Base-by-base conservation (phyloP, 2,888 invertebrate species). In the Tyria jacobaeae region DNA sequence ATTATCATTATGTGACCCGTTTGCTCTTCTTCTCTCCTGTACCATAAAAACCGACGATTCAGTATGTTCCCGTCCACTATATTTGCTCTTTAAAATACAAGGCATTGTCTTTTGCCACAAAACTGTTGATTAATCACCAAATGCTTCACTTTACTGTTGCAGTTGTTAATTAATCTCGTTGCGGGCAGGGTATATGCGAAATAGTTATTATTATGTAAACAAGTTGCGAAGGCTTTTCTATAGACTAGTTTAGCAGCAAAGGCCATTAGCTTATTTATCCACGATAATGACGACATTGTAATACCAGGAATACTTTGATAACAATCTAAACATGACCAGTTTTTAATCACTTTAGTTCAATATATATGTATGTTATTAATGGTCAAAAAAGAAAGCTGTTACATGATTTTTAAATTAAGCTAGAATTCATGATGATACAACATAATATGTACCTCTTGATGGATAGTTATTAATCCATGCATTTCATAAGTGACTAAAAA, bases 241-340 rank as follows among this genome's bases (percentile, higher is more conserved):
- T 68, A 60, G 71, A 57, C 51, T 44, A 71, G 65, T 73, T 47
- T 62, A 57, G 51, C 60, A 68, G 61, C 55, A 53, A 59, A 37
- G 56, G 44, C 58, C 64, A 51, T 24, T 60, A 21, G 48, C 58
- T 17, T 69, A 63, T 75, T 64, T 66, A 56, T 53, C 27, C 5
- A 57, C 58, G 73, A 75, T 75, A 62, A 60, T 25, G 67, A 64
- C 58, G 53, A 17, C 25, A 41, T 51, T 53, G 66, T 55, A 9
- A 54, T 62, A 60, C 54, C 17, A 37, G 24, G 66, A 69, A 72
- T 17, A 25, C 35, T 25, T 60, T 50, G 52, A 48, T 57, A 51
- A 31, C 47, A 37, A 62, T 63, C 57, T 39, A 10, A 47, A 48
- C 62, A 56, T 25, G 7, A 34, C 15, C 39, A 52, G 6, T 10